Percentiles rank a stretch among this genome's conserved stretches.
phyloP scores from a whole-genome alignment of 2,113 vertebrate species.

The Gallinago paraguaiae region DNA sequence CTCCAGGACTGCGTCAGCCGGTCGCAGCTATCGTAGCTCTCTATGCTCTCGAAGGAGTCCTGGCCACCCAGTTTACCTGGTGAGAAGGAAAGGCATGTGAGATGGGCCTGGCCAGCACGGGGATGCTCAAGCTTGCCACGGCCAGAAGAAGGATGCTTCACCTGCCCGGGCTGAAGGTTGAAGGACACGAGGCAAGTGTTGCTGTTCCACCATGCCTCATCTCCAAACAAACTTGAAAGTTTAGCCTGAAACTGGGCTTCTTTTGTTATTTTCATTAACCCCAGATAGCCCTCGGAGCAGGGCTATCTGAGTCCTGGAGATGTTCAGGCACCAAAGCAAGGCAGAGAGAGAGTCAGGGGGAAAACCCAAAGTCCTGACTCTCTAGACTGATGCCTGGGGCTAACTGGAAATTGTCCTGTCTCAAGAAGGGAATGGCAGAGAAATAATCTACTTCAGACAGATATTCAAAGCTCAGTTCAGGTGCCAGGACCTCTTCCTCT shows the following conservation, averaged over 20 bases:
- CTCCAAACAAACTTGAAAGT: background rate
- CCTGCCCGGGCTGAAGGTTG: rapidly evolving
- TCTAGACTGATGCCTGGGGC: background rate
- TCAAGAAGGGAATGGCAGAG: background rate
- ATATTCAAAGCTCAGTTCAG: background rate
- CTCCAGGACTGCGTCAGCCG: constrained; percentile 96
- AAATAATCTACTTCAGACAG: background rate
- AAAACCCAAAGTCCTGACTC: background rate
- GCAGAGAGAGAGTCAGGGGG: background rate
- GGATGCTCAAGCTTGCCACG: background rate
- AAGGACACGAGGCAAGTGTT: background rate
- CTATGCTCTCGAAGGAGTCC: constrained; percentile 98
- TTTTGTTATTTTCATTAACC: background rate
- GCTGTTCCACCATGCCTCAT: too few relatives aligned
- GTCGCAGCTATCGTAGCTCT: constrained; percentile 97
- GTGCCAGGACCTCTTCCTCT: background rate
- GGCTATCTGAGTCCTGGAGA: background rate
- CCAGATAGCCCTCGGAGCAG: background rate
- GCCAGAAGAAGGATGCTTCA: background rate
- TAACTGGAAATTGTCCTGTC: background rate
- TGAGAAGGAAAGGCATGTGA: background rate
- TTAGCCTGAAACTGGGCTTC: background rate
- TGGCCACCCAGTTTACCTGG: constrained; percentile 95
- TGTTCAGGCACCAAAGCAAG: background rate
- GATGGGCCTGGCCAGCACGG: background rate